Base-by-base conservation (phyloP, 2,113 vertebrate species). In the Zosterops hypoxanthus region DNA sequence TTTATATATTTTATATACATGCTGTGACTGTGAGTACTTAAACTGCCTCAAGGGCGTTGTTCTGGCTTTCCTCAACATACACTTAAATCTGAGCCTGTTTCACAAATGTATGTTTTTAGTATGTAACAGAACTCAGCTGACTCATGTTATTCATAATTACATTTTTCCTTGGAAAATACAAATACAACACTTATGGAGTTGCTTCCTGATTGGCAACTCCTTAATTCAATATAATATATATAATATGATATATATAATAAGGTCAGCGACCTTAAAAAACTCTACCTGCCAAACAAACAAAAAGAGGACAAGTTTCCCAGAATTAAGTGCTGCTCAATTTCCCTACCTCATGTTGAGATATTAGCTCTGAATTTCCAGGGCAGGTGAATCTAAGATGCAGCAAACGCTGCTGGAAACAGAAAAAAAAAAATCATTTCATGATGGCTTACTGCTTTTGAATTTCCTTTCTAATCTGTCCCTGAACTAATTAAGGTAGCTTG, bases 401-500 rank as follows among this genome's bases (percentile, higher is more conserved):
- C 14, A 69, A 12, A 46, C 2, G 3, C 36, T 72, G 34, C 34
- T 88, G 85, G 88, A 90, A 92, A 66, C 53, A 53, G 49, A 44
- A 46, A 46, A 46, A 72, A 70, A 85, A 68, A 80, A 64, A 59
- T 16, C 0, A 42, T 76, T 72, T 88, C 47, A 46, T 28, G n/a
- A 69, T 22, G 66, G 31, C 33, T 47, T 49, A 61, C 20, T 60
- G 34, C 60, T 86, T 89, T 84, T 87, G 34, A 26, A 84, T 92
- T 77, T 77, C 34, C 24, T 90, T 41, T 68, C 50, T 73, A 70
- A 75, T 72, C 50, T 75, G 34, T 65, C 69, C 18, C 73, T 78
- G 39, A 85, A 82, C 80, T 77, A 95, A 89, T 88, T 91, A 86
- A 90, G 63, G 66, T 57, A 85, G 63, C 63, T 72, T 53, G 76